Base-by-base conservation (phyloP, 1,140 invertebrate genomes). In the Cheumatopsyche charites region DNA sequence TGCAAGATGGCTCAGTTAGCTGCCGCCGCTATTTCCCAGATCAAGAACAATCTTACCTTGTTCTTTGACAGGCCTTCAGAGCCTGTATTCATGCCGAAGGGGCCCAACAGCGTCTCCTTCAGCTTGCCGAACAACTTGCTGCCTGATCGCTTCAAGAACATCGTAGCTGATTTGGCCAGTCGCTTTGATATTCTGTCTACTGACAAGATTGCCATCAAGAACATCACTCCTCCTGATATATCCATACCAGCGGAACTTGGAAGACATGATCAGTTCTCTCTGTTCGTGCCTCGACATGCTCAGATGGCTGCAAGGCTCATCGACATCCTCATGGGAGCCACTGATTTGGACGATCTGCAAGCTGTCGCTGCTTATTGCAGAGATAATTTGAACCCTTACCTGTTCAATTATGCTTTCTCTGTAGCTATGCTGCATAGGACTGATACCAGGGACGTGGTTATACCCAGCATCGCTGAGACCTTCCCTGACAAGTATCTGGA, bases 401-500 rank as follows among this genome's bases (percentile, higher is more conserved):
- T 94, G 80, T 93, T 92, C 82, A 90, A 92, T 79, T 93, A 94
- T 78, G 89, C 89, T 1, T 77, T 91, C 0, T 91, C 90, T 0
- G 91, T 93, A 17, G 91, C 91, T 0, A 82, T 93, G 26, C 77
- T 93, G 43, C 90, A 93, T 85, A 88, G 83, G 17, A 82, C 85
- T 0, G 92, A 94, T 75, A 93, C 91, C 0, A 90, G 89, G 78
- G 84, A 89, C 55, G 66, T 93, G 4, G 85, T 87, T 58, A 79
- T 94, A 67, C 92, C 92, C 0, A 87, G 89, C 0, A 86, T 93
- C 47, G 83, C 86, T 42, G 88, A 92, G 77, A 84, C 88, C 13
- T 93, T 94, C 77, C 92, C 92, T 0, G 91, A 92, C 58, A 92
- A 92, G 77, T 93, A 89, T 78, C 82, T 94, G 73, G 91, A 92